Evolutionary conservation across 2,113 vertebrate species (phyloP), one percentile per base, ranked within the genome.

Genomic region (Ictidomys tridecemlineatus): DNA sequence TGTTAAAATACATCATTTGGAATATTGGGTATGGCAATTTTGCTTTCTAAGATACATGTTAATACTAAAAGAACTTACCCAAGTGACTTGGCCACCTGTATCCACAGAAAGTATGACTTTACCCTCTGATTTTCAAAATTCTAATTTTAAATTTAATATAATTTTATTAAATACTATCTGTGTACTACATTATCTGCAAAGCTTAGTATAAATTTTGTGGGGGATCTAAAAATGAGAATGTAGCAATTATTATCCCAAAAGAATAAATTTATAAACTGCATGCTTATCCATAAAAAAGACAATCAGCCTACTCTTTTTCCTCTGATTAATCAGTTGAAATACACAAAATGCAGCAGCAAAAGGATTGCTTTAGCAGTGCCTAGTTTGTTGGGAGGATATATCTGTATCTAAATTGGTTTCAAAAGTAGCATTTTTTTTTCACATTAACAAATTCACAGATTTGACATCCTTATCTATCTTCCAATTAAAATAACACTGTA

Each of bases 401-500:
- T 51, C 61, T 63, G 24, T 91, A 51, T 73, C 72, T 24, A 51
- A 18, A 28, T 78, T 39, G 63, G 42, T 73, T 89, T 67, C 28
- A 58, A 58, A 96, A 92, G 51, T 30, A 58, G 32, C 72, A 84
- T 30, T 22, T 37, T 45, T 45, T 45, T 65, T 48, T 82, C 77
- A 84, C 30, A 24, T 56, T 70, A 63, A 91, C 10, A 92, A 72
- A 58, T 92, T 61, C 88, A n/a, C 14, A 91, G 11, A 76, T 39
- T 65, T 72, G 93, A 93, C 90, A 34, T 11, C 34, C 65, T 95
- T 83, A 58, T 91, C 2, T 80, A n/a, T 37, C 26, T 73, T 95
- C 91, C 65, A 91, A 93, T 70, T 84, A 8, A 85, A 93, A 94
- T 95, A 78, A 2, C 78, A 95, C 13, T 73, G 69, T 89, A 94